Conservation (phyloP, 2,797 vertebrate genomes). For the Carduelis carduelis region DNA sequence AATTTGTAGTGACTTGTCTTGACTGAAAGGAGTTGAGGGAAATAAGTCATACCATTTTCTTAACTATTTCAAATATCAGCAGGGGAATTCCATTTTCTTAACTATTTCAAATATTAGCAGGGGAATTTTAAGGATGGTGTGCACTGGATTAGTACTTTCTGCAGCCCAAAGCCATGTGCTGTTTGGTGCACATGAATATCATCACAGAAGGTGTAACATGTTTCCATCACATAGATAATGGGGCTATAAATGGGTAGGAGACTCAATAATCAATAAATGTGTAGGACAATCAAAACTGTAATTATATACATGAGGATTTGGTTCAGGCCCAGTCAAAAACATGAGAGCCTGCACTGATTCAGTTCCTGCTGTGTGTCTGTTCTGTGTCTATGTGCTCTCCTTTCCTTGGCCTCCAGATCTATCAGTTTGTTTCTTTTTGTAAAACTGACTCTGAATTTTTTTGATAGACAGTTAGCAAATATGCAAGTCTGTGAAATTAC, state of each 20-base stretch:
- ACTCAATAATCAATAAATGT: background rate
- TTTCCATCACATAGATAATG: background rate
- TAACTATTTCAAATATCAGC: too few species aligned
- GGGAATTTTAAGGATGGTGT: background rate
- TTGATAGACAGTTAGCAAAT: background rate
- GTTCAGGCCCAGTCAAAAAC: background rate
- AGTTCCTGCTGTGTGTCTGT: fast-evolving
- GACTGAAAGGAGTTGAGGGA: background rate
- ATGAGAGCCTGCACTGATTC: background rate
- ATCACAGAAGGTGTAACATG: background rate
- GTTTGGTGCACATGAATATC: background rate
- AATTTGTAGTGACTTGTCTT: background rate
- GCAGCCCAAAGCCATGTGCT: background rate
- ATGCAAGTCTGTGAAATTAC: background rate
- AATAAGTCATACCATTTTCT: background rate
- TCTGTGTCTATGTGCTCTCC: background rate
- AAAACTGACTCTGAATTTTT: background rate
- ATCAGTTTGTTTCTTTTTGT: background rate
- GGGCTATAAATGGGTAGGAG: background rate
- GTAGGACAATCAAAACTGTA: background rate
- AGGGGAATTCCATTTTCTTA: background rate
- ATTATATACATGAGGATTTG: background rate
- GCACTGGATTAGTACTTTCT: background rate
- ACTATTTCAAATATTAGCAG: background rate
- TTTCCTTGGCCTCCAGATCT: background rate